Base-by-base conservation (phyloP, 2,888 invertebrate species). In the Beris chalybata region DNA sequence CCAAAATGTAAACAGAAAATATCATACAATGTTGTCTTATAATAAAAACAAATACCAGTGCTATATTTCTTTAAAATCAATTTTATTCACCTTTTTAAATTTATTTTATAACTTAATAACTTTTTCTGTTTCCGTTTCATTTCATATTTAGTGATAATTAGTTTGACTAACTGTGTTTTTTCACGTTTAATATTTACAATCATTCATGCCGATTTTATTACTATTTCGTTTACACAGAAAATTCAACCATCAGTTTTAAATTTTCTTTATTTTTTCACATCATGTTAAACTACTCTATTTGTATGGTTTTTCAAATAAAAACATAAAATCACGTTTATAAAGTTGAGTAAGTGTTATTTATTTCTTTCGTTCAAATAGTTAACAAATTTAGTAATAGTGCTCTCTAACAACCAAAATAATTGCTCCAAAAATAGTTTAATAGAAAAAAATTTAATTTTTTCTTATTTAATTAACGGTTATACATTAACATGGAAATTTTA, bases 91-190 rank as follows among this genome's bases (percentile, higher is more conserved):
- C 38, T 61, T 59, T 59, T 63, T 32, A 29, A 61, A 50, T 52
- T 64, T 56, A n/a, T 56, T 31, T 56, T 63, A 64, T 68, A 65
- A 68, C 65, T 66, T 65, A 65, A 66, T 68, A 68, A 68, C 68
- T 47, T 52, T 48, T 38, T 56, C 32, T 50, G 43, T 58, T 44
- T 52, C 57, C 54, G 31, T 30, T 48, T 65, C 65, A 65, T 30
- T 13, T 29, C 54, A 32, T 64, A 12, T 44, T 65, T 58, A 61
- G 65, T 68, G 68, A 65, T 65, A 68, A 65, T 65, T 56, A 67
- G 57, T 58, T 64, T 53, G 38, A 67, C 57, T 50, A 43, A 63
- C 48, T 56, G 31, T 59, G n/a, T 45, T 43, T 44, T 29, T 67
- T 56, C 45, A 56, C 59, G 54, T 32, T 63, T 32, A 44, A 29